Percentiles rank a stretch among this genome's conserved stretches.
phyloP scores from a whole-genome alignment of 2,113 vertebrate species.

The Cricetomys ansorgei region DNA sequence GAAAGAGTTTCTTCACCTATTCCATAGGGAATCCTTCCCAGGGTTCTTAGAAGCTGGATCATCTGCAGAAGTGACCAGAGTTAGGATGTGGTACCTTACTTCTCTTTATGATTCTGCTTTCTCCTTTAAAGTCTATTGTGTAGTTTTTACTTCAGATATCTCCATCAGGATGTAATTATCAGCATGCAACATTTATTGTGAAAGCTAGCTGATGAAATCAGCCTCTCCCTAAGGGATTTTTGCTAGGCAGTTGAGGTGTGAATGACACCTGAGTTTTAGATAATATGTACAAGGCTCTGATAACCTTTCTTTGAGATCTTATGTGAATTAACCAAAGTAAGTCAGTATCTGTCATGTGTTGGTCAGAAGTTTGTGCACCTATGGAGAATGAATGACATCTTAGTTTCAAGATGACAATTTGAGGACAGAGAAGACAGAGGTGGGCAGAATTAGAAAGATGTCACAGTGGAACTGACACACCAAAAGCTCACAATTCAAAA shows the following conservation, averaged over 20 bases:
- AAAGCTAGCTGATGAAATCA: not conserved
- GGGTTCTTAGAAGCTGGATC: not conserved
- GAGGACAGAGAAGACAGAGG: not conserved
- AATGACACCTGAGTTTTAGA: conserved; percentile 2
- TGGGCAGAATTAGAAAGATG: not conserved
- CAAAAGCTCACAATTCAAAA: conserved; percentile 11
- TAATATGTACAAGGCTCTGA: not conserved
- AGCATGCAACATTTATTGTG: not conserved
- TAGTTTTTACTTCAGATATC: conserved; percentile 42
- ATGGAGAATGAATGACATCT: not conserved
- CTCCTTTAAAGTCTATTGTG: not conserved
- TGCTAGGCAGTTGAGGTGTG: not conserved
- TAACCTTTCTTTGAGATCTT: conserved; percentile 16
- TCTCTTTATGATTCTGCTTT: not conserved
- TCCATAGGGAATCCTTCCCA: not conserved
- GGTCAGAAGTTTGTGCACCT: not conserved
- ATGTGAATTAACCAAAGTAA: not conserved
- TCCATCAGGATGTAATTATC: not conserved
- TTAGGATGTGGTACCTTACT: conserved; percentile 24
- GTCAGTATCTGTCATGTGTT: not conserved
- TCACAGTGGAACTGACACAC: not conserved
- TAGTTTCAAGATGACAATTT: not conserved
- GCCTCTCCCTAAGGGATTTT: not conserved
- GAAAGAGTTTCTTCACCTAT: conserved; percentile 33
- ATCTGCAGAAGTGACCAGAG: not conserved